Percentiles rank a stretch among this genome's conserved stretches.
Evolutionary conservation across 2,113 vertebrate species (phyloP).

Genomic region (Antechinus stuartii): DNA sequence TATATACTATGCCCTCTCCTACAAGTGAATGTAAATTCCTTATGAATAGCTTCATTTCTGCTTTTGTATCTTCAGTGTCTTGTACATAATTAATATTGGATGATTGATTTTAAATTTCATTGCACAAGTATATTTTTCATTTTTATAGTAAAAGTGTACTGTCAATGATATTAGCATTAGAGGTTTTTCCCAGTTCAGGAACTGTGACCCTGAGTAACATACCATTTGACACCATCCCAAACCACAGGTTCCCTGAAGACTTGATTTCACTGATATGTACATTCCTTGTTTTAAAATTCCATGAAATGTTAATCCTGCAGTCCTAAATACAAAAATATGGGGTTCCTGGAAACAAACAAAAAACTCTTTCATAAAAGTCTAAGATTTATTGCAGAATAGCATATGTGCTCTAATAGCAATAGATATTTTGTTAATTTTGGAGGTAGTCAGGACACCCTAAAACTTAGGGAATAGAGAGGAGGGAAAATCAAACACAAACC

Average conservation of each 20-base stretch:
- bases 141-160: not conserved
- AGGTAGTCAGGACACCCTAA: not conserved
- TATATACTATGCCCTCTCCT: not conserved
- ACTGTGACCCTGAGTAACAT: not conserved
- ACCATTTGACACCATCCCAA: not conserved
- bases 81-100: not conserved
- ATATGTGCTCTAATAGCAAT: not conserved
- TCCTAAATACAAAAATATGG: not conserved
- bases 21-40: not conserved
- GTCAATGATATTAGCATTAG: not conserved
- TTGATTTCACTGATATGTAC: not conserved
- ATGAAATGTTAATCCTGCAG: not conserved
- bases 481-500: not conserved
- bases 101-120: not conserved
- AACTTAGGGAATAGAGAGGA: not conserved
- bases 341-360: not conserved
- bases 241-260: not conserved
- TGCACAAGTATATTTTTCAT: not conserved
- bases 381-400: not conserved
- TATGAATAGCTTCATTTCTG: not conserved
- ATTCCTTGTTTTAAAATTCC: not conserved
- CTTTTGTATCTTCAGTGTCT: not conserved
- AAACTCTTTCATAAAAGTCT: not conserved
- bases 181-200: not conserved
- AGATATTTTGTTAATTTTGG: not conserved